phyloP scores from a whole-genome alignment of 2,888 invertebrate genomes.

The Steinernema hermaphroditum region DNA sequence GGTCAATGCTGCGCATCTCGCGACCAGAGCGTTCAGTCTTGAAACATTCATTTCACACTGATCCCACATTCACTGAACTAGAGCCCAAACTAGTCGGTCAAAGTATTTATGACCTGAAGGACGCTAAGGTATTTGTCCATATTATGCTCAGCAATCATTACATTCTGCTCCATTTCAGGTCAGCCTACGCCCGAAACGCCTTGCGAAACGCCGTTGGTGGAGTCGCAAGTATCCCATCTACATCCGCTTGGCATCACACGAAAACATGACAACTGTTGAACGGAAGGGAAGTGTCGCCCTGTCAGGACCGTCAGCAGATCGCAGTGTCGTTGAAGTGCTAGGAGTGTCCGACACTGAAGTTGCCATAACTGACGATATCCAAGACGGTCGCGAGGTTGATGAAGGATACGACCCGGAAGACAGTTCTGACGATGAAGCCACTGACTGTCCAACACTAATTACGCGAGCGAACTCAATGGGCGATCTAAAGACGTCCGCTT shows the following conservation, averaged over 20 bases:
- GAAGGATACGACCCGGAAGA: constrained; percentile 18
- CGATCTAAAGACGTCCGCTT: constrained; percentile 43
- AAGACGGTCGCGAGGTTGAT: neutral
- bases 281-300: neutral
- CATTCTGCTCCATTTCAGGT: too few species aligned
- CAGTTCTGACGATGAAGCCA: neutral
- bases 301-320: neutral
- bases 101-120: constrained; percentile 61
- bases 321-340: neutral
- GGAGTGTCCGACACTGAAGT: neutral
- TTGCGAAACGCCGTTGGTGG: constrained; percentile 75
- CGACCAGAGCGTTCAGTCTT: constrained; percentile 58
- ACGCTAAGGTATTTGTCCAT: constrained; percentile 57
- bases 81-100: constrained; percentile 58
- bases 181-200: constrained; percentile 57
- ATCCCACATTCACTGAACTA: constrained; percentile 57
- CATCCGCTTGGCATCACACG: constrained; percentile 69
- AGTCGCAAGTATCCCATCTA: constrained; percentile 91
- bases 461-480: constrained; percentile 46
- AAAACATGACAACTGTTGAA: constrained; percentile 51
- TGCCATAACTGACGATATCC: constrained; percentile 8
- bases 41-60: constrained; percentile 62
- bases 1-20: constrained; percentile 54
- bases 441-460: neutral
- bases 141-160: too few species aligned